phyloP scores from a whole-genome alignment of 2,113 vertebrate genomes.

The Antechinus flavipes region DNA sequence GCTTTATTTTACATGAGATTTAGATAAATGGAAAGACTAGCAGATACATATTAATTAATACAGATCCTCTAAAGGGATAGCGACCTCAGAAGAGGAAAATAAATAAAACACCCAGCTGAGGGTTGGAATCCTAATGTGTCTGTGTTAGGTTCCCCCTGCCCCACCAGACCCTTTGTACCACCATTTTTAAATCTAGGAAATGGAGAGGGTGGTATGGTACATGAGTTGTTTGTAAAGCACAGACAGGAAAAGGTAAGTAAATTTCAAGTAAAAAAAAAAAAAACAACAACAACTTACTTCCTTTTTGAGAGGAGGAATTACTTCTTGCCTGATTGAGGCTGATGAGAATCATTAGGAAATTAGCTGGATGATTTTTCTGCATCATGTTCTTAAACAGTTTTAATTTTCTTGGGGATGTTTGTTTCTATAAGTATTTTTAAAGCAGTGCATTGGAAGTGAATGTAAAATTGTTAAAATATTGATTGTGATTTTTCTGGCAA shows the following conservation, averaged over 20 bases:
- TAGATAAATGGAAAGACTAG: background rate
- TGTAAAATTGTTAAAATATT: conserved; percentile 72
- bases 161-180: background rate
- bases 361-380: conserved; percentile 28
- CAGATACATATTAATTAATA: background rate
- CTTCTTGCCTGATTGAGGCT: background rate
- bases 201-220: background rate
- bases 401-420: conserved; percentile 62
- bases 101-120: background rate
- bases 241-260: background rate
- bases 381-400: conserved; percentile 62
- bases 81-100: background rate
- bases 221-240: background rate
- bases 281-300: background rate
- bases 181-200: background rate
- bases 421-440: conserved; percentile 53
- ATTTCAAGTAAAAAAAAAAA: background rate
- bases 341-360: conserved; percentile 45
- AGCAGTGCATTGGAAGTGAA: conserved; percentile 65
- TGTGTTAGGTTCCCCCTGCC: background rate
- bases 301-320: background rate
- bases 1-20: background rate
- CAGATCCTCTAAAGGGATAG: background rate
- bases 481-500: conserved; percentile 72
- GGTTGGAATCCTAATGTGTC: background rate